These are phyloP conservation scores for Hirtodrosophila duncani DNA, from an alignment of 2,888 invertebrate genomes.

Conservation along the genomic window DNA sequence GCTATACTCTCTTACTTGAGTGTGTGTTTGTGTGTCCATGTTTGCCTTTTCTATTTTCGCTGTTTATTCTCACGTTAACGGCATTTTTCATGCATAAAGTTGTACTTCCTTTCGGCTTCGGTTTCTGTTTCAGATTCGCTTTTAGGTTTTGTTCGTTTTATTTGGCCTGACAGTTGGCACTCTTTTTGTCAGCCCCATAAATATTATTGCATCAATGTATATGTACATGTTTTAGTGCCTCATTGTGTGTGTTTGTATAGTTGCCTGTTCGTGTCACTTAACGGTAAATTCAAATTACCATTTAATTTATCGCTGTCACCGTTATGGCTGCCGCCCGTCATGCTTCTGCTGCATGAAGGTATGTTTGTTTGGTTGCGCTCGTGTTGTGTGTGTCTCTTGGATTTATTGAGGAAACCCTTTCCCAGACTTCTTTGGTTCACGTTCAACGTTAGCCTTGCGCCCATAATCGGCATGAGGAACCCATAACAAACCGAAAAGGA, in stretches of 20 bases:
- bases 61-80: conserved; percentile 65
- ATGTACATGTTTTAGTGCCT: conserved; percentile 2
- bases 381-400: conserved; percentile 20
- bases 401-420: conserved; percentile 70
- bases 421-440: conserved; percentile 17
- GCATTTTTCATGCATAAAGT: conserved; percentile 61
- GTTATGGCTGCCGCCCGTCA: conserved; percentile 72
- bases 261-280: conserved; percentile 61
- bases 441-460: conserved; percentile 48
- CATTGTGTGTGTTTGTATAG: conserved; percentile 20
- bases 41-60: conserved; percentile 30
- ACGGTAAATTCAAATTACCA: conserved; percentile 73
- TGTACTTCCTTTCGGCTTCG: conserved; percentile 38
- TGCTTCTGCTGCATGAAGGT: conserved; percentile 13
- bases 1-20: neutral
- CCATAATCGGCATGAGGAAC: conserved; percentile 37
- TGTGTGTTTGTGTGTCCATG: neutral
- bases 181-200: conserved; percentile 37
- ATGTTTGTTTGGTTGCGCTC: conserved; percentile 16
- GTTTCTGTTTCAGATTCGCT: conserved; percentile 47
- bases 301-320: conserved; percentile 74
- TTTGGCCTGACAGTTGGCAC: conserved; percentile 49
- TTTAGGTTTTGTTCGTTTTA: conserved; percentile 40
- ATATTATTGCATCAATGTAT: conserved; percentile 5
- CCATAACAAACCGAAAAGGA: conserved; percentile 23